These are phyloP conservation scores for Trachelus iudaicus DNA, from an alignment of 2,888 invertebrate genomes.

Conservation along the genomic window DNA sequence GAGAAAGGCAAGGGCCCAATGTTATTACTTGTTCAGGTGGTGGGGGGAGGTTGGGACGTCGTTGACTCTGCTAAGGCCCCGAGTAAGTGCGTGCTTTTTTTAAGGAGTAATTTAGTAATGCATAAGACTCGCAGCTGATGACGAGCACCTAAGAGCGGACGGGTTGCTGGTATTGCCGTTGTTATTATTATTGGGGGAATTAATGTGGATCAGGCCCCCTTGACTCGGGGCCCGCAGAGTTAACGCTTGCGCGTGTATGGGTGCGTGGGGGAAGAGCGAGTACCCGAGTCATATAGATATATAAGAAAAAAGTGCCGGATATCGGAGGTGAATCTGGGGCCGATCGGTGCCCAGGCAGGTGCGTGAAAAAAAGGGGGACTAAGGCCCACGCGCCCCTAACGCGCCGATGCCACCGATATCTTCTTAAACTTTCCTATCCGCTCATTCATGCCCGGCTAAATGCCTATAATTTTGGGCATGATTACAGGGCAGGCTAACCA, in stretches of 20 bases:
- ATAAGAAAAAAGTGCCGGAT: conserved; percentile 25
- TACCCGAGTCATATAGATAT: neutral
- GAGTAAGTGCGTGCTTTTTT: neutral
- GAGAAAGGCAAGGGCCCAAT: neutral
- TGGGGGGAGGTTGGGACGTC: too few species aligned
- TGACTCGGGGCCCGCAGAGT: neutral
- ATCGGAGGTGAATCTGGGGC: conserved; percentile 51
- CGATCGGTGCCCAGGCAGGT: conserved; percentile 23
- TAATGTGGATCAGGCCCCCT: conserved; percentile 27
- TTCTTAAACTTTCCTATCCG: conserved; percentile 58
- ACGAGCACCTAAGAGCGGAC: neutral
- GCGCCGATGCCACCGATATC: conserved; percentile 57
- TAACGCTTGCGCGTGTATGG: neutral
- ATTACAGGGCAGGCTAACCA: conserved; percentile 58
- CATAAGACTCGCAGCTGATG: neutral
- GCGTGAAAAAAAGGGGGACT: conserved; percentile 22
- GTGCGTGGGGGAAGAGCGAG: neutral
- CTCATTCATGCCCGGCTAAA: conserved; percentile 59
- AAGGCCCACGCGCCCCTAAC: conserved; percentile 54
- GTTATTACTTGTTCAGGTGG: neutral
- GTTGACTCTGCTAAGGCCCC: neutral
- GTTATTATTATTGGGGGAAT: conserved; percentile 38
- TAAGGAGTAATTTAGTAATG: conserved; percentile 8
- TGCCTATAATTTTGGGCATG: conserved; percentile 63
- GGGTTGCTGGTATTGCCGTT: conserved; percentile 20